Base-by-base conservation (phyloP, 2,797 vertebrate genomes). In the Okamejei kenojei region DNA sequence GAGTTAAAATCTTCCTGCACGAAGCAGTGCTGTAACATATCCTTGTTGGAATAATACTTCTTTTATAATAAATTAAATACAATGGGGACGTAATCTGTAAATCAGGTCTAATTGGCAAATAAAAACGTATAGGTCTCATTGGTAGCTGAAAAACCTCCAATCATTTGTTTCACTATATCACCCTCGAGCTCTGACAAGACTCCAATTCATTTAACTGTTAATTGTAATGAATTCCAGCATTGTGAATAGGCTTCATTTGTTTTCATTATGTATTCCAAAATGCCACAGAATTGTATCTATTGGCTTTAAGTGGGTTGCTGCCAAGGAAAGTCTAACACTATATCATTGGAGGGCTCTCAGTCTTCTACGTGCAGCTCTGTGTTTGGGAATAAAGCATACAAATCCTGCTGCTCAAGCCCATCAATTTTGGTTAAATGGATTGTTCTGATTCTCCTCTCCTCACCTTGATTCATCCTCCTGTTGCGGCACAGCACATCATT, bases 71-170 rank as follows among this genome's bases (percentile, higher is more conserved):
- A 88, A 88, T 88, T 65, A 65, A 29, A 91, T 91, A 32, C 19
- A 68, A 35, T 35, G 61, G 29, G 86, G 17, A 90, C n/a, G 63
- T 38, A 71, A 26, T 71, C 19, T 90, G 63, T 90, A 90, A 73
- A 91, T 91, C 90, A 73, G 35, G 21, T 91, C 71, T 91, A 45
- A 91, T 74, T 45, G 90, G 68, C n/a, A 73, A 91, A 91, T 45
- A 91, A 74, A 91, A 73, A 11, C 26, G 35, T 54, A 29, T 23
- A 45, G 68, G 19, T 74, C 38, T 74, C 35, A 74, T 74, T 91
- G 38, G 90, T 13, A 68, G 21, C 38, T 74, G 68, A 71, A 10
- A 73, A 73, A 91, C 68, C 73, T 54, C 38, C 19, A 74, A 73
- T 91, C 29, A 65, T 38, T 45, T 6, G 8, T n/a, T 65, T 74